Evolutionary conservation across 1,140 invertebrate species (phyloP).

Genomic region (Drosophila pseudoananassae): DNA sequence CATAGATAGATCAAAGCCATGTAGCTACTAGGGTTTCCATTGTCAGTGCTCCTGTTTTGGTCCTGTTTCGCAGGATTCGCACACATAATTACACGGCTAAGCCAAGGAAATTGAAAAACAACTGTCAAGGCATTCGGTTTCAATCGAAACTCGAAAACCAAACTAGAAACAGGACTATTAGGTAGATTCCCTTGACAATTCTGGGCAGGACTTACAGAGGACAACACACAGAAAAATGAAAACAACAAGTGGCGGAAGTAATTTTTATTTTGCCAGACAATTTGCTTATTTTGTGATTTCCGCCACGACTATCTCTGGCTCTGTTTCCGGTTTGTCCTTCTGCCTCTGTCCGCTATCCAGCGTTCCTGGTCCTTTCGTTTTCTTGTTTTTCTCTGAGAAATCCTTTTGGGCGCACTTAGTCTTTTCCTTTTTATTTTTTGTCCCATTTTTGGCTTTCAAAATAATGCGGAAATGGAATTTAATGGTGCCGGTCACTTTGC

Average conservation of each 20-base stretch:
- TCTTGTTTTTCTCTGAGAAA: constrained; percentile 13
- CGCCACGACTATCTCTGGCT: constrained; percentile 36
- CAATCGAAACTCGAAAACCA: neutral
- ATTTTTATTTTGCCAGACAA: constrained; percentile 84
- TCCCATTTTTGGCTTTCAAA: neutral
- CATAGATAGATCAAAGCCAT: constrained; percentile 66
- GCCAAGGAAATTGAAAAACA: neutral
- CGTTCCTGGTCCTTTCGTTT: neutral
- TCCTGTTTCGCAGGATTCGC: neutral
- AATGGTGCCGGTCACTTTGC: constrained; percentile 4
- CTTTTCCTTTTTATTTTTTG: constrained; percentile 6
- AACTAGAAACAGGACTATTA: constrained; percentile 1
- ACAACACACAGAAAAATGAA: constrained; percentile 7
- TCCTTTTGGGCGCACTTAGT: constrained; percentile 26
- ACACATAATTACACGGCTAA: constrained; percentile 26
- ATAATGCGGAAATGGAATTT: constrained; percentile 14
- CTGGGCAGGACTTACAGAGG: constrained; percentile 53
- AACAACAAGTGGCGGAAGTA: constrained; percentile 65
- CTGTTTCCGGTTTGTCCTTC: constrained; percentile 63
- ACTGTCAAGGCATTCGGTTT: constrained; percentile 1
- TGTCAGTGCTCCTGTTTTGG: constrained; percentile 38
- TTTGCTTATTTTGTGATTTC: constrained; percentile 84
- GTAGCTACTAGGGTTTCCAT: constrained; percentile 70
- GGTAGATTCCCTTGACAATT: constrained; percentile 1
- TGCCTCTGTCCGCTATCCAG: neutral